Base-by-base conservation (phyloP, 2,888 invertebrate species). In the Morpho helenor region DNA sequence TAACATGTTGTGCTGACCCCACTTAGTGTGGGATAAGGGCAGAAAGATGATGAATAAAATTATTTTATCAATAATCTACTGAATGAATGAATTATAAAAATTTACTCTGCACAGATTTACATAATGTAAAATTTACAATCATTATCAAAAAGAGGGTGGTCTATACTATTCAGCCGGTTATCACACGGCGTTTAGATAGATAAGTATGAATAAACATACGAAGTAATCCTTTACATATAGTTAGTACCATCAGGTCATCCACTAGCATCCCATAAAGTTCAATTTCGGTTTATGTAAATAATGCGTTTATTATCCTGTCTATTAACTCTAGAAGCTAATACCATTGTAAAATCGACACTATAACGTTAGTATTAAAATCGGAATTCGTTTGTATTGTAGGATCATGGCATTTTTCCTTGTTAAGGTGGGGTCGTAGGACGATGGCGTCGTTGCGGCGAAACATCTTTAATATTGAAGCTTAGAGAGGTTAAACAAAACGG, bases 401-500 rank as follows among this genome's bases (percentile, higher is more conserved):
- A 59, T 57, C 78, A 76, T 63, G 63, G 71, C 69, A 73, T 63
- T 79, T 78, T 68, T 65, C 59, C 61, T 57, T 67, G 53, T 44
- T 52, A 47, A 57, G 59, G 62, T 59, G 65, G 60, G 59, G 61
- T 62, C 61, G 64, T 67, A 70, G 69, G 69, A 69, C 68, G 73
- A 68, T 69, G 66, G 70, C 73, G 74, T 76, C 73, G 74, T 78
- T 75, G 73, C 70, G 74, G 74, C 69, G 68, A 81, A 69, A 75
- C 77, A 73, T 75, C 74, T 79, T 80, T 79, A 76, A 79, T 82
- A 81, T 79, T 77, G 75, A 75, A 70, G 74, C 72, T 76, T 75
- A 72, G 73, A 67, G 73, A 75, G 74, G 78, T 73, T 74, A 76
- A 75, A 68, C 66, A 68, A 68, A 68, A 64, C 64, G 57, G 56